Evolutionary conservation across 2,113 vertebrate genomes (phyloP).

Genomic region (Cololabis saira): DNA sequence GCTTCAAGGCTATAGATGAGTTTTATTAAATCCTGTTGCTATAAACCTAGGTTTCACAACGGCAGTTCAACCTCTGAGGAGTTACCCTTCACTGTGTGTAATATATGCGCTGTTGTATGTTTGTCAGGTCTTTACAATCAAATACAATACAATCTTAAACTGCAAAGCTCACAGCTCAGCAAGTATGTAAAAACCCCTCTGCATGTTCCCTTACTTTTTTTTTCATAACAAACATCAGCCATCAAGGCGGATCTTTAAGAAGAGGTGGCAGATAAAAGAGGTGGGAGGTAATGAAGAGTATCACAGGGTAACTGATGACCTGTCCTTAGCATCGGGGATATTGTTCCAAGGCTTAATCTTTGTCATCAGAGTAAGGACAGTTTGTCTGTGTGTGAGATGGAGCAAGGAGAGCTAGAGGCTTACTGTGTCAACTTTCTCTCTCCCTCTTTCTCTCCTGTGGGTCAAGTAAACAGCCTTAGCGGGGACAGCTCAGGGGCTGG

Average conservation of each 20-base stretch:
- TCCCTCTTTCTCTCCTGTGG: conserved; percentile 76
- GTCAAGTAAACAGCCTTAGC: conserved; percentile 84
- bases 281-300: conserved; percentile 78
- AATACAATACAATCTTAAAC: no score
- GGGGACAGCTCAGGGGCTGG: conserved; percentile 81
- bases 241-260: conserved; percentile 20
- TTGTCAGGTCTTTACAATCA: no score
- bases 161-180: not conserved
- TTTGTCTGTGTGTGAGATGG: conserved; percentile 40
- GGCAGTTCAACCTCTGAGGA: no score
- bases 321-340: conserved; percentile 69
- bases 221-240: conserved; percentile 3
- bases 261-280: conserved; percentile 69
- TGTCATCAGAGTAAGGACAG: conserved; percentile 68
- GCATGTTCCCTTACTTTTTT: conserved; percentile 33
- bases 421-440: conserved; percentile 71
- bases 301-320: conserved; percentile 75
- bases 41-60: no score
- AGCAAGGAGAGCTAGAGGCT: conserved; percentile 56
- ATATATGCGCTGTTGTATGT: no score
- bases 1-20: no score
- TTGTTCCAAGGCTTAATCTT: conserved; percentile 74
- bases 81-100: no score
- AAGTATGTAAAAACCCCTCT: conserved; percentile 16
- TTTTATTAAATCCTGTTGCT: no score